Base-by-base conservation (phyloP, 2,797 vertebrate species). In the Cossypha caffra region DNA sequence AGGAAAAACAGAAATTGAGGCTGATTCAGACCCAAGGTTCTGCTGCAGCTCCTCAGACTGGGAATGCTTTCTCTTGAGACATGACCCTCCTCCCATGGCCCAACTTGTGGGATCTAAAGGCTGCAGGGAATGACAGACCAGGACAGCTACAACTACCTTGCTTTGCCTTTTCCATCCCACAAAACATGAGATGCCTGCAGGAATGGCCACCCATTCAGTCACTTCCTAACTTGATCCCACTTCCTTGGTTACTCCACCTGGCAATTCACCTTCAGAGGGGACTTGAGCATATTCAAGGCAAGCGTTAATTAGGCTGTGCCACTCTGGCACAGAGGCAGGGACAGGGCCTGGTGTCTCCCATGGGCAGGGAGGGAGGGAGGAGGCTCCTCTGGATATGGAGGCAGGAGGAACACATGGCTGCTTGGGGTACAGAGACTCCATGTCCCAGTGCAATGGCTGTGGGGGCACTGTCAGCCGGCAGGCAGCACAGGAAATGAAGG, bases 121-220 rank as follows among this genome's bases (percentile, higher is more conserved):
- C 47, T 66, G 31, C 63, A 77, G 83, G 57, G 33, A 48, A 61
- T 48, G n/a, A 38, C 48, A 77, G 33, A 51, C 31, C 23, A 57
- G 47, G 37, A 62, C 14, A 79, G 12, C 48, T 50, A 26, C 45
- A 47, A 47, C 45, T 47, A 47, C 45, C 7, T 8, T 47, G 51
- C 69, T 89, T 63, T 81, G 50, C 58, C 31, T 91, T 85, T 45
- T 66, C 24, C 43, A 38, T 42, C 62, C 35, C 38, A 21, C 0
- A 0, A 62, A 83, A 19, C 14, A 58, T 0, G 0, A 4, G 21
- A 69, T n/a, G 21, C 31, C 37, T 40, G 58, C 45, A 85, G 54
- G 71, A 75, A 33, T 1, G 4, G 38, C 17, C 66, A 42, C 19
- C n/a, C 33, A 38, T 42, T 74, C 61, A 31, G 15, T 38, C 62